These are phyloP conservation scores for Crotalus viridis DNA, from an alignment of 2,113 vertebrate genomes.

Conservation along the genomic window DNA sequence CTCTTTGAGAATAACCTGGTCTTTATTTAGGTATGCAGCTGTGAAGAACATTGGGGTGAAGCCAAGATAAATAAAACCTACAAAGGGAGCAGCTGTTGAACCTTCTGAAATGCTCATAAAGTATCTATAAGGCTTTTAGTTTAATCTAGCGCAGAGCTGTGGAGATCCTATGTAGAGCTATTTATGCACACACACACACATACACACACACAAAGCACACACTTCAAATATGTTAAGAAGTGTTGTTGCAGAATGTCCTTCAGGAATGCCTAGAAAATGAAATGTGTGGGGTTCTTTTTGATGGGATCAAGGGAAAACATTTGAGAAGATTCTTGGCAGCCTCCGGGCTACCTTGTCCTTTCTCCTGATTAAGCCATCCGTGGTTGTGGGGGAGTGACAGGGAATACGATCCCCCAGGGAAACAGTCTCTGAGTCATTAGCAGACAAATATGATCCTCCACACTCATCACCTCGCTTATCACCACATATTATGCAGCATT, in stretches of 20 bases:
- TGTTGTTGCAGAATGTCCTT: not conserved
- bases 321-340: not conserved
- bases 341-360: not conserved
- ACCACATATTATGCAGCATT: not conserved
- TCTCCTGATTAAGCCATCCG: not conserved
- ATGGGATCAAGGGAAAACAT: not conserved
- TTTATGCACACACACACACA: not conserved
- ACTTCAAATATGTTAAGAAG: not conserved
- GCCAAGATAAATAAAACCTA: not conserved
- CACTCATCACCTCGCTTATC: not conserved
- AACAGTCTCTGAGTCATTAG: not conserved
- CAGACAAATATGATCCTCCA: not conserved
- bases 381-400: not conserved
- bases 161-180: not conserved
- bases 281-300: not conserved
- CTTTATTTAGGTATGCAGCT: not conserved
- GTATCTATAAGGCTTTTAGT: not conserved
- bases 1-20: not conserved
- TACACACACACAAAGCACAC: not conserved
- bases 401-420: not conserved
- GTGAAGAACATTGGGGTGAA: not conserved
- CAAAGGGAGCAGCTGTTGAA: not conserved
- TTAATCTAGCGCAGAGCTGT: not conserved
- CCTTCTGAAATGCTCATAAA: not conserved
- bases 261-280: not conserved